Conservation (phyloP, 2,797 vertebrate species). For the Paramormyrops hopkinsi region DNA sequence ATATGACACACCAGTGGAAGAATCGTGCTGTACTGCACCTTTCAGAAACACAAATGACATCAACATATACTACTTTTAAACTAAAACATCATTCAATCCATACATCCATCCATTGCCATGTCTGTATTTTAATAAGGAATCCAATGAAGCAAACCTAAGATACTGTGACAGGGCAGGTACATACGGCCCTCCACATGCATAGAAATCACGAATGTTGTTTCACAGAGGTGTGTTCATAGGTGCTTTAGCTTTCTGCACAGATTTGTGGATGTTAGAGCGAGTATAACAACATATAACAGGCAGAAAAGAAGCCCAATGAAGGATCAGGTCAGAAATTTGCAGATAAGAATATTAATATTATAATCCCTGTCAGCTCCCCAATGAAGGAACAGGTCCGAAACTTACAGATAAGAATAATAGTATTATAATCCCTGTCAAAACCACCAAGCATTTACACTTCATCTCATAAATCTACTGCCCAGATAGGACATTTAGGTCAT, state of each 20-base stretch:
- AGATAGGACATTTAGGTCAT: background rate
- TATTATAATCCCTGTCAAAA: background rate
- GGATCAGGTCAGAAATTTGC: background rate
- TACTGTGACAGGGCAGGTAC: background rate
- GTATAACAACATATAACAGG: background rate
- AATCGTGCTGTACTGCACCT: background rate
- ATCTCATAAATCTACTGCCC: background rate
- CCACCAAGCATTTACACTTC: background rate
- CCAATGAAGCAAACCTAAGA: background rate
- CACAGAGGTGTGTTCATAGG: background rate
- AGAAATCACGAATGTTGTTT: background rate
- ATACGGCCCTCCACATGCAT: background rate
- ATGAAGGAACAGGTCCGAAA: background rate
- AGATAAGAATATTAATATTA: slow-evolving; percentile 8
- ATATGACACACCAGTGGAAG: background rate
- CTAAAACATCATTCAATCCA: background rate
- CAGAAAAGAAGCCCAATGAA: background rate
- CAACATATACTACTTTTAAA: background rate
- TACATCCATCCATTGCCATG: background rate
- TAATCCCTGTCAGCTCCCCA: background rate
- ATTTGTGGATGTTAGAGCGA: background rate
- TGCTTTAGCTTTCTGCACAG: background rate
- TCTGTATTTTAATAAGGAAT: background rate
- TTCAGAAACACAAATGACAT: background rate
- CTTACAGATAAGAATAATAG: background rate